A percentile compares a stretch with the other conserved stretches of the same genome.
These are phyloP conservation scores for Thymelicus sylvestris DNA, from an alignment of 2,888 invertebrate genomes.

Conservation along the genomic window DNA sequence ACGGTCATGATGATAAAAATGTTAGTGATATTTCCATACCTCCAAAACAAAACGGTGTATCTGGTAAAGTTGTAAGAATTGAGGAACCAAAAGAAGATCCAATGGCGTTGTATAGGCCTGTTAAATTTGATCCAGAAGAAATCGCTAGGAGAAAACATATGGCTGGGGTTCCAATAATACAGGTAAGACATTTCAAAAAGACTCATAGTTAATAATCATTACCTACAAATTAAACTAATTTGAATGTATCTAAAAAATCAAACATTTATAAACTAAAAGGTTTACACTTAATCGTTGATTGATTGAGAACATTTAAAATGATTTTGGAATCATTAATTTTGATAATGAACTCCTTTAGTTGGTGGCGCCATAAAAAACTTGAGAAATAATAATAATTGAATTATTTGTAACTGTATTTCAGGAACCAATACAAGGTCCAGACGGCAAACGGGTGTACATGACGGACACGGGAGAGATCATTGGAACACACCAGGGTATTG, in stretches of 20 bases:
- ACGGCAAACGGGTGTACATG: constrained; percentile 49
- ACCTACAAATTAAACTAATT: no score
- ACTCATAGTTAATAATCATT: no score
- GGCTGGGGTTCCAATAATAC: constrained; percentile 31
- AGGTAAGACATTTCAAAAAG: constrained; percentile 29
- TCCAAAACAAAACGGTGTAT: not conserved
- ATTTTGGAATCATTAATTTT: no score
- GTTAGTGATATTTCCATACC: not conserved
- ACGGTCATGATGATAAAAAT: constrained; percentile 15
- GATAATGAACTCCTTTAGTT: no score
- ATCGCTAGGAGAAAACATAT: constrained; percentile 37
- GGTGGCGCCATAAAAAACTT: no score
- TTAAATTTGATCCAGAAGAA: constrained; percentile 51
- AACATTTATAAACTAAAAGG: no score
- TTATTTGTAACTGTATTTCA: not conserved
- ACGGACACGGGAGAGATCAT: constrained; percentile 54
- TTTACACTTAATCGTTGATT: no score
- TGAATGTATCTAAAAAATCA: no score
- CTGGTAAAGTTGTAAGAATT: not conserved
- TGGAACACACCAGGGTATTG: constrained; percentile 64
- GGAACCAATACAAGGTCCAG: constrained; percentile 12
- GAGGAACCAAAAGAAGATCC: constrained; percentile 45
- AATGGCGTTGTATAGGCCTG: constrained; percentile 49
- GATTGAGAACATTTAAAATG: no score
- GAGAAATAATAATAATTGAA: no score